phyloP scores from a whole-genome alignment of 30 jellyfish, hydroid and myxozoan species.

The Hydractinia symbiolongicarpus region DNA sequence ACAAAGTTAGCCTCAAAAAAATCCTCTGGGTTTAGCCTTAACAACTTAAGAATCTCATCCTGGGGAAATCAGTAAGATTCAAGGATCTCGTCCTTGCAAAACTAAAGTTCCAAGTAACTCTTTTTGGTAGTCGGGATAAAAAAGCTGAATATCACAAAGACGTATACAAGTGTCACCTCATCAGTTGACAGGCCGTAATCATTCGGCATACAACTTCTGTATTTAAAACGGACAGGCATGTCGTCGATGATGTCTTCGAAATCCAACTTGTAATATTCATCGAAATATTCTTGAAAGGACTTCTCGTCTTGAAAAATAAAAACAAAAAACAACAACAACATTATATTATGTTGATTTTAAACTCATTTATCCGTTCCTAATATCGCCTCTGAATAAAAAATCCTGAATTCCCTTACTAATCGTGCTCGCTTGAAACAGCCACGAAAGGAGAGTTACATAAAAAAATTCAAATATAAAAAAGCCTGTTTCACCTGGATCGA shows the following conservation, averaged over 20 bases:
- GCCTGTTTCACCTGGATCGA: conserved; percentile 65
- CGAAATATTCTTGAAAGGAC: conserved; percentile 91
- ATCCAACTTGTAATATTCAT: conserved; percentile 88
- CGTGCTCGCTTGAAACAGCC: neutral
- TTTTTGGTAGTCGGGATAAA: no score
- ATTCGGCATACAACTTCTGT: conserved; percentile 85
- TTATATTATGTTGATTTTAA: neutral
- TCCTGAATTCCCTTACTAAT: neutral
- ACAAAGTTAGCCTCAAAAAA: neutral
- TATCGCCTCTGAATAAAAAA: neutral
- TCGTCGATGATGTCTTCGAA: conserved; percentile 96
- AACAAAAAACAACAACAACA: neutral
- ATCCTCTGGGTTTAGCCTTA: neutral
- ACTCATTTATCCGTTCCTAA: neutral
- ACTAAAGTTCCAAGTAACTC: no score
- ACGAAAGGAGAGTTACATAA: neutral
- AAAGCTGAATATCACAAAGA: neutral
- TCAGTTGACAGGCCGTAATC: conserved; percentile 86
- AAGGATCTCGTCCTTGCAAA: no score
- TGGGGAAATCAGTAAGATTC: no score
- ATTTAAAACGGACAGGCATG: conserved; percentile 97
- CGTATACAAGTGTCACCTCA: conserved; percentile 44
- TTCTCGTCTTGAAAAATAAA: conserved; percentile 61
- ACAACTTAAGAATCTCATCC: neutral
- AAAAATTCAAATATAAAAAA: neutral